These are phyloP conservation scores for Daboia siamensis DNA, from an alignment of 2,113 vertebrate species.

Conservation along the genomic window DNA sequence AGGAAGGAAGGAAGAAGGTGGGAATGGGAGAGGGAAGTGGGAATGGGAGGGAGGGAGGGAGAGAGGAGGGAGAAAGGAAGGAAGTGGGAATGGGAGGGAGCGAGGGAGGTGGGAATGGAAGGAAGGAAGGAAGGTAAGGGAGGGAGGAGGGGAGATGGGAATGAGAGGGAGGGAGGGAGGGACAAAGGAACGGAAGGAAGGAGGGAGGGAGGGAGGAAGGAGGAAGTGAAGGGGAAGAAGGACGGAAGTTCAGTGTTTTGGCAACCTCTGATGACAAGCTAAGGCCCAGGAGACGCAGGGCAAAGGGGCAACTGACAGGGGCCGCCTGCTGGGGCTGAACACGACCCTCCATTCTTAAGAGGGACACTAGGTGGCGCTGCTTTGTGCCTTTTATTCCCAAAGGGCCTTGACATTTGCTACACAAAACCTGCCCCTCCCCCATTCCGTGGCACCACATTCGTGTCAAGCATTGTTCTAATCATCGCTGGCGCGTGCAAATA, in stretches of 20 bases:
- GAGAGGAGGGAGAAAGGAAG: fast-evolving
- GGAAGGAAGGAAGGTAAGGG: not conserved
- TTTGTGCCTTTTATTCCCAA: slow-evolving; percentile 28
- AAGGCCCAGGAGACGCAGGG: not conserved
- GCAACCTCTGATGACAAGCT: not conserved
- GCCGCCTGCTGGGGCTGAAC: fast-evolving
- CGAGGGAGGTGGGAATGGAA: not conserved
- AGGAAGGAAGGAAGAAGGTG: too few species aligned
- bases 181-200: not conserved
- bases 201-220: not conserved
- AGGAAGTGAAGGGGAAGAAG: too few species aligned
- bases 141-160: not conserved
- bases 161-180: not conserved
- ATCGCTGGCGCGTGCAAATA: not conserved
- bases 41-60: not conserved
- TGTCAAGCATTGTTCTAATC: not conserved
- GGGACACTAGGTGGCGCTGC: slow-evolving; percentile 55
- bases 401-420: not conserved
- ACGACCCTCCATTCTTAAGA: not conserved
- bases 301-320: not conserved
- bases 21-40: not conserved
- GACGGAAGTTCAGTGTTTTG: not conserved
- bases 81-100: too few species aligned
- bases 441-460: not conserved
- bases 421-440: not conserved